These are phyloP conservation scores for Eulimnadia texana DNA, from an alignment of 1,140 invertebrate species.

Conservation along the genomic window DNA sequence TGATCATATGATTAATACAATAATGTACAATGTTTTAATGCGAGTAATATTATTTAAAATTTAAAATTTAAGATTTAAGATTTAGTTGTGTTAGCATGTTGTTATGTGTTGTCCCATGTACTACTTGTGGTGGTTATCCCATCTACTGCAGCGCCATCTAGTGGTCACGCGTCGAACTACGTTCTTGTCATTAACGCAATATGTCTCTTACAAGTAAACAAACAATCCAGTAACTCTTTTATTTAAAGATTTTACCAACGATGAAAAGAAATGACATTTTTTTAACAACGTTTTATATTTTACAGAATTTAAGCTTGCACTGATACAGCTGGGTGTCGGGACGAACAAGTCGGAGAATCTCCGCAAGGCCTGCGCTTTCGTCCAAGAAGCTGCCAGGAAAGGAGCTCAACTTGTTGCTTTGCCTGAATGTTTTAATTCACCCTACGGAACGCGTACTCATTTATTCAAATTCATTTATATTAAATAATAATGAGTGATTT, in stretches of 20 bases:
- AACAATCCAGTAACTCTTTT: too few relatives aligned
- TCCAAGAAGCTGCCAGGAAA: constrained; percentile 53
- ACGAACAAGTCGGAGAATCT: constrained; percentile 62
- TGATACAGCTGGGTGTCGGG: constrained; percentile 64
- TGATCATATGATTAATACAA: too few relatives aligned
- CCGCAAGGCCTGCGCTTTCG: constrained; percentile 47
- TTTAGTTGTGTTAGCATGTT: too few relatives aligned
- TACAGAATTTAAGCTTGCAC: constrained; percentile 41
- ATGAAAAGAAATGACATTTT: neutral
- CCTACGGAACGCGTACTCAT: constrained; percentile 78
- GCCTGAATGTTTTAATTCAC: constrained; percentile 89
- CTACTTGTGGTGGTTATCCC: too few relatives aligned
- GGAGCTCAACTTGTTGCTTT: constrained; percentile 63
- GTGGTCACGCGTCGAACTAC: too few relatives aligned
- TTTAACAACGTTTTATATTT: neutral
- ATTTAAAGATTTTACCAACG: too few relatives aligned
- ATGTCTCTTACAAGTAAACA: neutral
- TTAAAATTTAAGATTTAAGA: too few relatives aligned
- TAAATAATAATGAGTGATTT: neutral
- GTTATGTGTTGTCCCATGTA: too few relatives aligned
- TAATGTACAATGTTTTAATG: too few relatives aligned
- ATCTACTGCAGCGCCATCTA: too few relatives aligned
- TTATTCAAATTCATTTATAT: constrained; percentile 23
- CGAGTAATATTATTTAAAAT: too few relatives aligned
- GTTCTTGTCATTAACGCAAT: too few relatives aligned